Evolutionary conservation across 2,888 invertebrate genomes (phyloP).

Genomic region (Stenoptilia bipunctidactyla): DNA sequence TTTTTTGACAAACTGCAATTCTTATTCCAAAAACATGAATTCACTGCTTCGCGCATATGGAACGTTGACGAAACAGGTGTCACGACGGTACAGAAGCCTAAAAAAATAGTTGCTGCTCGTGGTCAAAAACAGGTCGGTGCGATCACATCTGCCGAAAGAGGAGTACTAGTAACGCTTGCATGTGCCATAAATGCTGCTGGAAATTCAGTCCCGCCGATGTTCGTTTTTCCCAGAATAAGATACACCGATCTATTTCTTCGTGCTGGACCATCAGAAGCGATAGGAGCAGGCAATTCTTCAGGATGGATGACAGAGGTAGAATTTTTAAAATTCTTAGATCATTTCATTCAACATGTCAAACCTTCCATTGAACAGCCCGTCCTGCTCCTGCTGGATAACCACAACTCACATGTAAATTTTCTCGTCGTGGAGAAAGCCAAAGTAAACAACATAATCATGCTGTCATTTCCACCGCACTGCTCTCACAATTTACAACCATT

Average conservation of each 20-base stretch:
- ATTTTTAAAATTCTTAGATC: too few relatives aligned
- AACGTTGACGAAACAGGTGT: constrained; percentile 21
- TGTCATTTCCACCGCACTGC: too few relatives aligned
- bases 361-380: too few relatives aligned
- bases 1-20: constrained; percentile 10
- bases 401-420: too few relatives aligned
- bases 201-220: constrained; percentile 6
- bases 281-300: background rate
- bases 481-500: constrained; percentile 2
- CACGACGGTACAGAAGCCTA: too few relatives aligned
- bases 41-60: constrained; percentile 15
- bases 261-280: constrained; percentile 1
- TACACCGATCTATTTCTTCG: too few relatives aligned
- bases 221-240: constrained; percentile 19
- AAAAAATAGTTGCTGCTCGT: too few relatives aligned
- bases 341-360: too few relatives aligned
- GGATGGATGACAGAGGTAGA: background rate
- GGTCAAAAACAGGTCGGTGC: constrained; percentile 17
- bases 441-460: too few relatives aligned
- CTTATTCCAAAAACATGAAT: too few relatives aligned
- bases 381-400: too few relatives aligned
- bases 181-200: constrained; percentile 13
- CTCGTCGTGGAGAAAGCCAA: too few relatives aligned
- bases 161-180: constrained; percentile 14
- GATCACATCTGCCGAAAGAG: constrained; percentile 15